Evolutionary conservation across 2,888 invertebrate genomes (phyloP), one percentile per base, ranked within the genome.

Genomic region (Merodon equestris): DNA sequence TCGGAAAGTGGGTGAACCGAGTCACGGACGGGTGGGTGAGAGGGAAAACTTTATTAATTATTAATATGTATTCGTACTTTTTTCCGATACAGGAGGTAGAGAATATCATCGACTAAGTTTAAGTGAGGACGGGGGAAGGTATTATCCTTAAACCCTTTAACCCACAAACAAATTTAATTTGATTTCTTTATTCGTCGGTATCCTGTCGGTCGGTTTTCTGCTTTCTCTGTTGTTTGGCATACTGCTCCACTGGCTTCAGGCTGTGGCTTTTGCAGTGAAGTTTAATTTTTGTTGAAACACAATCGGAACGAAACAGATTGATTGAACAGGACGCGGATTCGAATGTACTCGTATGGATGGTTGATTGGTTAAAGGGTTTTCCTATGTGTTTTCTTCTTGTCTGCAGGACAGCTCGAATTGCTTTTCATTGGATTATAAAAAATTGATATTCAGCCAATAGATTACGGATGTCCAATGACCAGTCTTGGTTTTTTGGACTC

Each of bases 1-100:
- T 27, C 27, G 7, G 7, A 27, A 27, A 27, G 3, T 27, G 27
- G 27, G 27, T 27, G 7, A 27, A 27, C 7, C 27, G 27, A 7
- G n/a, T n/a, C n/a, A 27, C 7, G 27, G 27, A 4, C 2, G 7
- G 27, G 7, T 27, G 27, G 7, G 27, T 7, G 27, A 7, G 27
- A 51, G 42, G 56, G 17, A 17, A 68, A 72, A 64, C 48, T 72
- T 72, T 72, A 72, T 72, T 72, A 72, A 72, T 72, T 64, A 72
- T 72, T 64, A 72, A 57, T 71, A 63, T 56, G 48, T 56, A 13
- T 14, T 42, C 42, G 27, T 4, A 18, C 12, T 42, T 19, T 56
- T 12, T 15, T n/a, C 27, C 27, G 27, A 7, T 7, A 27, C 27
- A 27, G 27, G 27, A 34, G 47, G n/a, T 10, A 42, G 60, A 12